Conservation (phyloP, 2,888 invertebrate genomes). For the Clivina fossor region DNA sequence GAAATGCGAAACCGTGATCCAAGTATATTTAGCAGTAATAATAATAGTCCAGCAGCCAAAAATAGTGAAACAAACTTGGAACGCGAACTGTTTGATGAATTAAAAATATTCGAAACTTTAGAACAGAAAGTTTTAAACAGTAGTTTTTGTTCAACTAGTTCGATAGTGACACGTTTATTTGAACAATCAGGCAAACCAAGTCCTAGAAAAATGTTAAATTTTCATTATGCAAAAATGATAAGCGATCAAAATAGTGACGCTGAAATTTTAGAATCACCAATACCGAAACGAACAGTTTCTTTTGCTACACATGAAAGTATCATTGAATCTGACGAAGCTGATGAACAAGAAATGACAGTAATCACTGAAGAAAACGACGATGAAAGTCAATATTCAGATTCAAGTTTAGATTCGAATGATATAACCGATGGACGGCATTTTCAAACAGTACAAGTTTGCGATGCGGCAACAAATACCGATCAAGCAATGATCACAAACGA, state of each 20-base stretch:
- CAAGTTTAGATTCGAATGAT: slow-evolving; percentile 26
- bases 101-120: slow-evolving; percentile 75
- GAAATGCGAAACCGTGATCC: slow-evolving; percentile 38
- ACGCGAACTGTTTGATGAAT: slow-evolving; percentile 57
- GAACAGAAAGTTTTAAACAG: slow-evolving; percentile 75
- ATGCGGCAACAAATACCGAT: slow-evolving; percentile 25
- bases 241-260: slow-evolving; percentile 50
- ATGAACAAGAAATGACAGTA: slow-evolving; percentile 17
- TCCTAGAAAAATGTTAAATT: slow-evolving; percentile 39
- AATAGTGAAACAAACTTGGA: slow-evolving; percentile 19
- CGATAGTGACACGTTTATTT: slow-evolving; percentile 61
- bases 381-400: slow-evolving; percentile 37
- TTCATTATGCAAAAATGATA: too few relatives aligned
- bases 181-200: slow-evolving; percentile 50
- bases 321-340: slow-evolving; percentile 2
- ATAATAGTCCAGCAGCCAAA: slow-evolving; percentile 31
- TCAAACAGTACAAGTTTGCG: slow-evolving; percentile 9
- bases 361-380: slow-evolving; percentile 1
- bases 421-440: slow-evolving; percentile 2
- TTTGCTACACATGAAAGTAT: neutral
- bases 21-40: slow-evolving; percentile 12
- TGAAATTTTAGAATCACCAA: slow-evolving; percentile 47
- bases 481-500: slow-evolving; percentile 45
- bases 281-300: slow-evolving; percentile 13
- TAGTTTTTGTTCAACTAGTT: slow-evolving; percentile 71